Percentiles rank a stretch among this genome's conserved stretches.
Evolutionary conservation across 1,140 invertebrate genomes (phyloP).

Genomic region (Drosophila melanica): DNA sequence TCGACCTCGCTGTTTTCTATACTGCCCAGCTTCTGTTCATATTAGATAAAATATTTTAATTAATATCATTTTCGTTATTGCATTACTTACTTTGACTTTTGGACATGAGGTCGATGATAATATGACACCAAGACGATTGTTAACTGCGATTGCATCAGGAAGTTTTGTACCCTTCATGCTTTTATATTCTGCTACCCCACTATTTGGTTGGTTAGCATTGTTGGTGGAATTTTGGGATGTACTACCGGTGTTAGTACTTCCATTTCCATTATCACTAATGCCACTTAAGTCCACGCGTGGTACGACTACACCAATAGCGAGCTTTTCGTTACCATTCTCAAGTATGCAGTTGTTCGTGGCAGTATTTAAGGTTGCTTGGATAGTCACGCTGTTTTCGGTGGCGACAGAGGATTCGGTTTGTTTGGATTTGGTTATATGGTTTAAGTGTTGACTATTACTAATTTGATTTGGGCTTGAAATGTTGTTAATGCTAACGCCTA

Average conservation of each 20-base stretch:
- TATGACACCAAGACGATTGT: slow-evolving; percentile 45
- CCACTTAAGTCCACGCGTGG: slow-evolving; percentile 26
- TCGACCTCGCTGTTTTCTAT: slow-evolving; percentile 46
- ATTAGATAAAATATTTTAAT: slow-evolving; percentile 1
- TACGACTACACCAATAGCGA: slow-evolving; percentile 19
- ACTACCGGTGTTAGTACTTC: slow-evolving; percentile 6
- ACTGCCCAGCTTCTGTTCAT: slow-evolving; percentile 45
- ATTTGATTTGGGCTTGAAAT: slow-evolving; percentile 57
- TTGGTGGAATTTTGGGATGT: slow-evolving; percentile 44
- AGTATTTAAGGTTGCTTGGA: slow-evolving; percentile 16
- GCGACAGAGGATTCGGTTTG: slow-evolving; percentile 21
- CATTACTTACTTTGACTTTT: slow-evolving; percentile 56
- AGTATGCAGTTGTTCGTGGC: slow-evolving; percentile 23
- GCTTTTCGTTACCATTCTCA: slow-evolving; percentile 52
- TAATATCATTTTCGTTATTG: not conserved
- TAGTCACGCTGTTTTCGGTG: slow-evolving; percentile 20
- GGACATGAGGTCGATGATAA: slow-evolving; percentile 42
- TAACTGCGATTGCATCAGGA: slow-evolving; percentile 35
- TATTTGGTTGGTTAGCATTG: slow-evolving; percentile 41
- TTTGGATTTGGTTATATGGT: slow-evolving; percentile 46
- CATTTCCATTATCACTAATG: slow-evolving; percentile 2
- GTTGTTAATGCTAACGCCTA: slow-evolving; percentile 22
- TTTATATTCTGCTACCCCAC: slow-evolving; percentile 33
- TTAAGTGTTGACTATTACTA: slow-evolving; percentile 52
- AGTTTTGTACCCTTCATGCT: slow-evolving; percentile 43